These are phyloP conservation scores for Volucella bombylans DNA, from an alignment of 2,888 invertebrate genomes.

Conservation along the genomic window DNA sequence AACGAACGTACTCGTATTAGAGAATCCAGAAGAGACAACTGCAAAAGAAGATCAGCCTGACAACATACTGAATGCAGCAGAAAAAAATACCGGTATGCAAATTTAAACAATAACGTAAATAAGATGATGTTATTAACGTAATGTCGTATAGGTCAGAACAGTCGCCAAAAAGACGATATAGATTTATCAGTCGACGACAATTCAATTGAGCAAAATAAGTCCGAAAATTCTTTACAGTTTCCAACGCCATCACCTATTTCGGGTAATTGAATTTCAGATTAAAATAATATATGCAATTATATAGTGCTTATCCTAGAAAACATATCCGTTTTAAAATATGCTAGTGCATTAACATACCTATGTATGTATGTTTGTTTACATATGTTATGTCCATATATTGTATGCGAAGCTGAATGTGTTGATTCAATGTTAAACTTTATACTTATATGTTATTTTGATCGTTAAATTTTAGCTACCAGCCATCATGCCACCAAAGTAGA, in stretches of 20 bases:
- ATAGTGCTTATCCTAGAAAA: no score
- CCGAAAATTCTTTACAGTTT: conserved; percentile 77
- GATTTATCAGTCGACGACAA: conserved; percentile 75
- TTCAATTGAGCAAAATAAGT: conserved; percentile 75
- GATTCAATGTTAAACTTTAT: not conserved
- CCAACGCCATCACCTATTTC: conserved; percentile 76
- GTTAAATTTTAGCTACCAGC: conserved; percentile 71
- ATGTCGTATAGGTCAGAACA: conserved; percentile 72
- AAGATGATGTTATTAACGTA: conserved; percentile 1
- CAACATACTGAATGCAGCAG: conserved; percentile 70
- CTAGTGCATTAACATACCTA: not conserved
- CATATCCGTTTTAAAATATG: not conserved
- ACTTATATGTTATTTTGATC: conserved; percentile 7
- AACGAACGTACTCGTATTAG: conserved; percentile 62
- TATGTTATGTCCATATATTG: no score
- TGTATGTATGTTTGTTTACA: not conserved
- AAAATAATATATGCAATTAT: no score
- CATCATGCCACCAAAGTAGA: conserved; percentile 76
- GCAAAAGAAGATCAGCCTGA: conserved; percentile 67
- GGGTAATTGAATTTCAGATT: conserved; percentile 69
- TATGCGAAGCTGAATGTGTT: not conserved
- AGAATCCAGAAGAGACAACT: conserved; percentile 75
- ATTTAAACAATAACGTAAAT: not conserved
- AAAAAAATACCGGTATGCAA: conserved; percentile 74
- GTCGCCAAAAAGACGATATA: conserved; percentile 76